These are phyloP conservation scores for Phasianus colchicus DNA, from an alignment of 2,113 vertebrate species.

Conservation along the genomic window DNA sequence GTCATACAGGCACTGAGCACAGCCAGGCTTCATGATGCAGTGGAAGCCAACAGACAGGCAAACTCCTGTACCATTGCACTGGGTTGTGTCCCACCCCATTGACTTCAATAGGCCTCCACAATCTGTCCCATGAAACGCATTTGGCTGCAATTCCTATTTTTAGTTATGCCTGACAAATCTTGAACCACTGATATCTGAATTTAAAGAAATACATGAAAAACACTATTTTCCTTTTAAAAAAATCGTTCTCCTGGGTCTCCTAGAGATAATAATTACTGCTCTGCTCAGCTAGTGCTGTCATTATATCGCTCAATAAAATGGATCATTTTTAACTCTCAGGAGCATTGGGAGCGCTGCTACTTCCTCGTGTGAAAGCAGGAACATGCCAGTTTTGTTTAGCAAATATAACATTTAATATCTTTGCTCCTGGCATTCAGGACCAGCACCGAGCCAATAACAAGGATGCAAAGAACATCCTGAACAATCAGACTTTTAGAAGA, in stretches of 20 bases:
- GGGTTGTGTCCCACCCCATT: not conserved
- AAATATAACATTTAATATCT: constrained; percentile 76
- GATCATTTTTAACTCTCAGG: constrained; percentile 75
- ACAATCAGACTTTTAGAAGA: constrained; percentile 21
- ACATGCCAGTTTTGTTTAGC: constrained; percentile 80
- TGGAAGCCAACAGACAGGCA: not conserved
- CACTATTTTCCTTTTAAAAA: constrained; percentile 78
- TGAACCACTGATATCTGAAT: constrained; percentile 70
- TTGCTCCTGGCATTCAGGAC: constrained; percentile 34
- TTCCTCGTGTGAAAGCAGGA: constrained; percentile 68
- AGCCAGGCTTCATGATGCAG: not conserved
- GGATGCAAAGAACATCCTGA: constrained; percentile 19
- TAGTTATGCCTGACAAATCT: constrained; percentile 57
- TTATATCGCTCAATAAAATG: constrained; percentile 81
- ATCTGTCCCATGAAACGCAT: constrained; percentile 18
- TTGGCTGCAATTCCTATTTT: constrained; percentile 37
- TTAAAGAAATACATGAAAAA: constrained; percentile 76
- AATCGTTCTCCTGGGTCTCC: constrained; percentile 73
- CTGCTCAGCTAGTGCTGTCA: constrained; percentile 75
- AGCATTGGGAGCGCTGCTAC: constrained; percentile 64
- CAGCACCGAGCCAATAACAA: constrained; percentile 24
- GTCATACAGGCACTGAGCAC: not conserved
- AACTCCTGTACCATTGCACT: not conserved
- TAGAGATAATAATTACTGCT: constrained; percentile 79
- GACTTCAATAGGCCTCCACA: not conserved